Evolutionary conservation across 2,113 vertebrate genomes (phyloP), one percentile per base, ranked within the genome.

Genomic region (Balaenoptera acutorostrata): DNA sequence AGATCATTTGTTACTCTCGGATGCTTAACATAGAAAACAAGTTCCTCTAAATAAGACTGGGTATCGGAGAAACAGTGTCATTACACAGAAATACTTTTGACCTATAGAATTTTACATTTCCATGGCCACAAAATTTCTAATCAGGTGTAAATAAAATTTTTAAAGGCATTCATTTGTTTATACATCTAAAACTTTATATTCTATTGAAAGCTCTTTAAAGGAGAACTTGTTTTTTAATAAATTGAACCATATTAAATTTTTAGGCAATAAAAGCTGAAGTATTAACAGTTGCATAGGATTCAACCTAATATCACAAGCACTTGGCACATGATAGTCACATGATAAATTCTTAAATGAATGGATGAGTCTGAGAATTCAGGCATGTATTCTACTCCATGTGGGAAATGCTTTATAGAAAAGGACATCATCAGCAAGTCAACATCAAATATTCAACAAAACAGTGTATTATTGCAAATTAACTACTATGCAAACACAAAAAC

Each of bases 1-100:
- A 82, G 94, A 96, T 61, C 9, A 81, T 71, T 91, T 71, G 71
- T 95, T 96, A 83, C 31, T 72, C 46, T 75, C 10, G 17, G 36
- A 77, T 59, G 33, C 14, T 92, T 89, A 86, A 68, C 44, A n/a
- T 7, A 72, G 46, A 92, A 91, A 94, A 88, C 18, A 88, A 95
- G 66, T 55, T 80, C 11, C 49, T 93, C 39, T 87, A 88, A 69
- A 55, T 82, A 46, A 93, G 41, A 82, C 2, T 46, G 2, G 55
- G 7, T 49, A 72, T 55, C 49, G 66, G 7, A 59, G 27, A 95
- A 97, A 92, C 17, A 59, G 31, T 39, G 92, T 78, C 11, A 63
- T 80, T 88, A 69, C 36, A 88, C n/a, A 85, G 61, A 96, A 93
- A 77, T 95, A 82, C 64, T 96, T 86, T 23, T 90, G 39, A 63